A percentile compares a stretch with the other conserved stretches of the same genome.
phyloP scores from a whole-genome alignment of 2,888 invertebrate species.

The Choreutis nemorana region DNA sequence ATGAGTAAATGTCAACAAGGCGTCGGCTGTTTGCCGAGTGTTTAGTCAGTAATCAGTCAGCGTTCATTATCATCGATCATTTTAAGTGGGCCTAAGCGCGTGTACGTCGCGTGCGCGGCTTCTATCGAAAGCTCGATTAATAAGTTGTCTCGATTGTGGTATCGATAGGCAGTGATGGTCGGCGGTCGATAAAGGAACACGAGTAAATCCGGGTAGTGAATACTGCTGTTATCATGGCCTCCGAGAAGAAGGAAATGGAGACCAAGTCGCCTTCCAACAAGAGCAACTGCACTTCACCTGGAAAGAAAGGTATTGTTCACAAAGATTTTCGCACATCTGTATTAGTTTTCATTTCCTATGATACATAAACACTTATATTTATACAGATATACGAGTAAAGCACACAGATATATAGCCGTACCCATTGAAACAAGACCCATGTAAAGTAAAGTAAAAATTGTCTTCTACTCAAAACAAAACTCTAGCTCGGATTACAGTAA shows the following conservation, averaged over 20 bases:
- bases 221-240: constrained; percentile 47
- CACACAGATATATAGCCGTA: too few species aligned
- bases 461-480: too few species aligned
- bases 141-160: constrained; percentile 10
- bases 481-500: too few species aligned
- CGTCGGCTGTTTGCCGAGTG: constrained; percentile 37
- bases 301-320: constrained; percentile 64
- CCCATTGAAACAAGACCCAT: too few species aligned
- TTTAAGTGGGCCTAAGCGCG: constrained; percentile 29
- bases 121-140: constrained; percentile 7
- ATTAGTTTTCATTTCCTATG: too few species aligned
- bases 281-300: constrained; percentile 58
- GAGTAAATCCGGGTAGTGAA: too few species aligned
- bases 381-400: too few species aligned
- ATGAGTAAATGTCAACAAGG: constrained; percentile 37
- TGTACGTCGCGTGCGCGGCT: constrained; percentile 26
- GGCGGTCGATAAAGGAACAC: constrained; percentile 24
- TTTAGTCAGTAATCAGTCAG: constrained; percentile 45
- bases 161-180: constrained; percentile 38
- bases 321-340: too few species aligned
- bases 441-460: too few species aligned
- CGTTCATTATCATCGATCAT: constrained; percentile 39
- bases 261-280: constrained; percentile 54
- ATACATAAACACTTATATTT: too few species aligned
- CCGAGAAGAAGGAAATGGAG: constrained; percentile 60